Percentiles rank a stretch among this genome's conserved stretches.
Evolutionary conservation across 2,113 vertebrate genomes (phyloP).

Genomic region (Onychorhynchus coronatus): DNA sequence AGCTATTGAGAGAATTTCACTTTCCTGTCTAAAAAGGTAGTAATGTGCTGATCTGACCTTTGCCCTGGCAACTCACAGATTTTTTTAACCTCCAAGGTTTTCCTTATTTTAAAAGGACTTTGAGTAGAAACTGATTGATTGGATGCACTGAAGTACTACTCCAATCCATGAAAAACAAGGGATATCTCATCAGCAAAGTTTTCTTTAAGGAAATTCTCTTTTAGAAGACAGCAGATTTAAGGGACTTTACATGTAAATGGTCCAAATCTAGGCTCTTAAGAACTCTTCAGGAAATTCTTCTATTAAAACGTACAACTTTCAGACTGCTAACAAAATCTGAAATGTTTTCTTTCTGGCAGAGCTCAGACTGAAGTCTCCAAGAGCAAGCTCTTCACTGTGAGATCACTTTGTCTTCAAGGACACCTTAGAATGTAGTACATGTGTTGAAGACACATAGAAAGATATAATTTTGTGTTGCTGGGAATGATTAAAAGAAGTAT

Average conservation of each 20-base stretch:
- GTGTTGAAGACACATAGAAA: not conserved
- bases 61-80: not conserved
- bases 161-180: not conserved
- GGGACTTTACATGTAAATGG: not conserved
- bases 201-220: not conserved
- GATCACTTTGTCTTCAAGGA: not conserved
- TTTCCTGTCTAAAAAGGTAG: constrained; percentile 19
- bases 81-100: not conserved
- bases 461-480: not conserved
- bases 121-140: not conserved
- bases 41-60: constrained; percentile 19
- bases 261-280: not conserved
- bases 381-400: not conserved
- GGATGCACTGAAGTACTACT: not conserved
- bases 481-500: not conserved
- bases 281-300: not conserved
- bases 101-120: not conserved
- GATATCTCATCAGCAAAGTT: not conserved
- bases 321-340: not conserved
- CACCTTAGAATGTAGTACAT: not conserved
- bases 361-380: not conserved
- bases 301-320: not conserved
- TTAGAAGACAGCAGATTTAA: not conserved
- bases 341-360: not conserved
- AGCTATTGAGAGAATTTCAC: constrained; percentile 14